phyloP scores from a whole-genome alignment of 2,113 vertebrate genomes.

The Phyllostomus discolor region DNA sequence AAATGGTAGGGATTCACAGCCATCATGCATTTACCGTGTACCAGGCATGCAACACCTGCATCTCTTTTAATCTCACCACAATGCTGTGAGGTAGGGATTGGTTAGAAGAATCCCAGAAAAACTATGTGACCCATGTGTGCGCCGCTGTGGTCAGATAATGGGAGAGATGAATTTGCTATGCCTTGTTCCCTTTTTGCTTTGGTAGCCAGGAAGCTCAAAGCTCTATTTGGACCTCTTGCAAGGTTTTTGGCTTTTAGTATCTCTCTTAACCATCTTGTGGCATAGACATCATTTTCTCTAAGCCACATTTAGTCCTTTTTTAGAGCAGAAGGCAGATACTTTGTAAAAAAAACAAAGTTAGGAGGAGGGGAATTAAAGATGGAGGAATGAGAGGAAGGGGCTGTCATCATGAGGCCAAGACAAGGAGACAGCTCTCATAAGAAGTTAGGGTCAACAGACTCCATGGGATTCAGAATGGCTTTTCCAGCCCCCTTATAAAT shows the following conservation, averaged over 20 bases:
- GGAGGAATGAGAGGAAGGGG: not conserved
- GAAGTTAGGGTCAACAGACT: not conserved
- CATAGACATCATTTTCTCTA: not conserved
- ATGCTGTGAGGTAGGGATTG: not conserved
- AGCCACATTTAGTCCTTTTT: not conserved
- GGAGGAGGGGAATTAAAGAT: not conserved
- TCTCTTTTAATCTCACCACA: not conserved
- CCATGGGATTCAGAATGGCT: not conserved
- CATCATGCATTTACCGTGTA: not conserved
- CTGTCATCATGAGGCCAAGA: fast-evolving
- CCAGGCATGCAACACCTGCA: not conserved
- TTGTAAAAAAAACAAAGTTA: not conserved
- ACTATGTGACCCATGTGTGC: not conserved
- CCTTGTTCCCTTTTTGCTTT: not conserved
- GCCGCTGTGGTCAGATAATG: too few relatives aligned
- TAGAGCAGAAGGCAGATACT: not conserved
- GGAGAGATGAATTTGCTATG: not conserved
- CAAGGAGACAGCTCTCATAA: not conserved
- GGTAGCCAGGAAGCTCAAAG: not conserved
- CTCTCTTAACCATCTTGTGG: not conserved
- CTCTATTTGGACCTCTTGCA: not conserved
- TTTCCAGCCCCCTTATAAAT: too few relatives aligned
- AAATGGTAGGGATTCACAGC: not conserved
- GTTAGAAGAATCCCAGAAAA: not conserved
- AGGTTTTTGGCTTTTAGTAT: not conserved